A percentile compares a stretch with the other conserved stretches of the same genome.
Conservation (phyloP, 2,797 vertebrate genomes). For the Pantherophis alleghaniensis region DNA sequence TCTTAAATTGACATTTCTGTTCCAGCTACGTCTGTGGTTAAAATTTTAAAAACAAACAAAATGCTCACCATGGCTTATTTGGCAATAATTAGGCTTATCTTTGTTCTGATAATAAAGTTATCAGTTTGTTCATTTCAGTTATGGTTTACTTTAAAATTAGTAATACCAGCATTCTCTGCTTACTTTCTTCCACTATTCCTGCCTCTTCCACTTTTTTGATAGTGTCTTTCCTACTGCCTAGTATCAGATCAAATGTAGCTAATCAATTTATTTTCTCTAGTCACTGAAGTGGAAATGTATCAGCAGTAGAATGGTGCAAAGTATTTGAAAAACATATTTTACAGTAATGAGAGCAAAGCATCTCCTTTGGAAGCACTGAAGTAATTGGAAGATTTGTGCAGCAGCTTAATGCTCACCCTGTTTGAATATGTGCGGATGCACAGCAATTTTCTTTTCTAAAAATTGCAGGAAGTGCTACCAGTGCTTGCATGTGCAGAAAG, state of each 20-base stretch:
- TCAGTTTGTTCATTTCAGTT: neutral
- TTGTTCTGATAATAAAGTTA: neutral
- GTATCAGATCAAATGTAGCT: neutral
- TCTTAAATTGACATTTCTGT: neutral
- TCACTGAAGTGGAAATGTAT: neutral
- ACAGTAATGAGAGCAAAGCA: neutral
- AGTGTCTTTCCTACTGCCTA: neutral
- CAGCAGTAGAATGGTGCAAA: neutral
- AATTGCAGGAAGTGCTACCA: neutral
- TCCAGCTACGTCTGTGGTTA: neutral
- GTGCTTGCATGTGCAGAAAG: neutral
- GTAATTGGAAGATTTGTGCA: neutral
- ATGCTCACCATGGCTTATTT: neutral
- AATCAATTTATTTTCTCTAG: neutral
- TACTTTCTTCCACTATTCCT: neutral
- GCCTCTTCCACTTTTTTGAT: neutral
- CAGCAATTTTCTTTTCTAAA: neutral
- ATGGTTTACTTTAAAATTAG: neutral
- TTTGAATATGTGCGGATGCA: neutral
- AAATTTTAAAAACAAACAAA: neutral
- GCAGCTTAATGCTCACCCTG: neutral
- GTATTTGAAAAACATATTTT: neutral
- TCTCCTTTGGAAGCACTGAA: neutral
- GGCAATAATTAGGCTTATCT: neutral
- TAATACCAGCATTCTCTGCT: neutral